Percentiles rank a stretch among this genome's conserved stretches.
Evolutionary conservation across 2,797 vertebrate genomes (phyloP).

Genomic region (Loriculus beryllinus): DNA sequence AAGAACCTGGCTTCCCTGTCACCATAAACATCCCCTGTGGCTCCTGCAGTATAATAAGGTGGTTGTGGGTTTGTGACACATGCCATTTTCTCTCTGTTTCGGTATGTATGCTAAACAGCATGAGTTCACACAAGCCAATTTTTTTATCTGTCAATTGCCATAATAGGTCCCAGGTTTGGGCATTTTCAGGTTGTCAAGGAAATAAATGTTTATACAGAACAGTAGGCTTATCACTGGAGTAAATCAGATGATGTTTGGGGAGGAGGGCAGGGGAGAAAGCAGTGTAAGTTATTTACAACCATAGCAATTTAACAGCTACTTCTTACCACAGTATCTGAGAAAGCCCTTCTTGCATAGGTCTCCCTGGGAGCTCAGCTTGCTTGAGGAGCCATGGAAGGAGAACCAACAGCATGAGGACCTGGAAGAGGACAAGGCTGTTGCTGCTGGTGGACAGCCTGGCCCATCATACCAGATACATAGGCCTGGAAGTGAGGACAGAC

Average conservation of each 20-base stretch:
- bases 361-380: neutral
- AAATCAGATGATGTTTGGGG: neutral
- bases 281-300: neutral
- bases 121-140: neutral
- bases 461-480: too few species aligned
- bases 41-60: rapidly evolving
- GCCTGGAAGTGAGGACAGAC: neutral
- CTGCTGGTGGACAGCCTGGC: rapidly evolving
- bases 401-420: neutral
- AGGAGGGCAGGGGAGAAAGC: neutral
- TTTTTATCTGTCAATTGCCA: neutral
- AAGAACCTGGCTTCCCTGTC: neutral
- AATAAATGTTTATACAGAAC: neutral
- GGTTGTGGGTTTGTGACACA: neutral
- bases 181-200: neutral
- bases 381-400: neutral
- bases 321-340: neutral
- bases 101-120: rapidly evolving
- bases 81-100: neutral
- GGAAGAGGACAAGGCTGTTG: neutral
- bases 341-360: neutral
- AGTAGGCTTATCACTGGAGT: neutral
- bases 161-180: neutral
- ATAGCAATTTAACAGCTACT: neutral
- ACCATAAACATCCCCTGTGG: neutral